Conservation (phyloP, 2,797 vertebrate species). For the Galago senegalensis region DNA sequence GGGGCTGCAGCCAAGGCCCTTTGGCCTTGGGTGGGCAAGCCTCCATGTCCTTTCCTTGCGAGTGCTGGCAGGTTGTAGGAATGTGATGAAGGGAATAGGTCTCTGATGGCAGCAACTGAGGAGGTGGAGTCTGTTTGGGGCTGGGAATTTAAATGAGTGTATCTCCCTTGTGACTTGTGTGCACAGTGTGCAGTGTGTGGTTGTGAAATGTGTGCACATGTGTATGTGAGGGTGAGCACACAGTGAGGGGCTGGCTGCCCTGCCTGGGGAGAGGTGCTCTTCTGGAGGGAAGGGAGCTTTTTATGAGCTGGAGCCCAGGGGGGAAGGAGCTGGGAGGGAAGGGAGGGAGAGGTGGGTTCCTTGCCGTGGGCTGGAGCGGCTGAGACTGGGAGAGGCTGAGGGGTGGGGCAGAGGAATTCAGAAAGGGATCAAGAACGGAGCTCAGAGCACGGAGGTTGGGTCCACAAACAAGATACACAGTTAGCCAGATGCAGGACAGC, state of each 20-base stretch:
- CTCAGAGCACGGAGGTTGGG: neutral
- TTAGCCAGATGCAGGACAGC: neutral
- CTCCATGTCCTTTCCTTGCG: conserved; percentile 83
- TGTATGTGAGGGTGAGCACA: neutral
- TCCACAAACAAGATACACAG: neutral
- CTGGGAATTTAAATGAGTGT: neutral
- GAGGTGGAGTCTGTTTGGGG: neutral
- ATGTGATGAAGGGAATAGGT: neutral
- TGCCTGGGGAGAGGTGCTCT: neutral
- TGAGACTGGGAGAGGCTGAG: neutral
- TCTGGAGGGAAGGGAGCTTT: conserved; percentile 62
- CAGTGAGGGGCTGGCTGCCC: neutral
- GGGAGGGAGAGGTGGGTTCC: neutral
- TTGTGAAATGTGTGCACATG: neutral
- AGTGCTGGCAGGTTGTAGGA: neutral
- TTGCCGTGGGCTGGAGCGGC: neutral
- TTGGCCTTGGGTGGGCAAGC: conserved; percentile 78
- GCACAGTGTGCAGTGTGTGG: neutral
- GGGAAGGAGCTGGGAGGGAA: neutral
- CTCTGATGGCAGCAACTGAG: neutral
- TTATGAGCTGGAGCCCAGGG: neutral
- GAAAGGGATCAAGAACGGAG: neutral
- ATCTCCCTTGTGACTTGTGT: neutral
- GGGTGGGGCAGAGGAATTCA: neutral
- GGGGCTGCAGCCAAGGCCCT: conserved; percentile 86